A percentile compares a stretch with the other conserved stretches of the same genome.
Evolutionary conservation across 2,888 invertebrate genomes (phyloP).

Genomic region (Drosophila neonasuta): DNA sequence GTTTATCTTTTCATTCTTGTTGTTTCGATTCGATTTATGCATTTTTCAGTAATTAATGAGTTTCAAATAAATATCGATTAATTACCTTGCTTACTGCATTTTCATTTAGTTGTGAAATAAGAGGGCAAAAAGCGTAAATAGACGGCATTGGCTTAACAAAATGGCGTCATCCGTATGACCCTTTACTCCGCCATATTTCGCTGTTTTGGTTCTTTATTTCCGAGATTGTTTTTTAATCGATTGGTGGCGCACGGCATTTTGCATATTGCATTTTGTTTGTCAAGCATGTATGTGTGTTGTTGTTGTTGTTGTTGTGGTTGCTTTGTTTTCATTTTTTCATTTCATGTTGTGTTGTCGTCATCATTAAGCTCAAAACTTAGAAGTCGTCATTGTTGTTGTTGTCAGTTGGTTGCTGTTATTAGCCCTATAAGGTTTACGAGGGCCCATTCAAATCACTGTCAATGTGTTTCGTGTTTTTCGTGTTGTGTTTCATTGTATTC

Average conservation of each 20-base stretch:
- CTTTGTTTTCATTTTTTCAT: conserved; percentile 31
- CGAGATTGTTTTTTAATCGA: conserved; percentile 11
- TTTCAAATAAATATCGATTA: conserved; percentile 66
- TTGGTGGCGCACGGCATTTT: conserved; percentile 51
- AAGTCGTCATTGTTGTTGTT: conserved; percentile 40
- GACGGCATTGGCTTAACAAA: conserved; percentile 75
- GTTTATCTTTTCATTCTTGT: neutral
- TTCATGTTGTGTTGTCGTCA: conserved; percentile 37
- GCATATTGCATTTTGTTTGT: conserved; percentile 60
- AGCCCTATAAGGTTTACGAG: conserved; percentile 44
- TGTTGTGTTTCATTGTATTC: conserved; percentile 7
- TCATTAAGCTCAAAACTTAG: conserved; percentile 50
- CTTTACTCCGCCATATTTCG: conserved; percentile 75
- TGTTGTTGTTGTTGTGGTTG: conserved; percentile 14
- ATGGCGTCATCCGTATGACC: conserved; percentile 72
- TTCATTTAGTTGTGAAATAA: conserved; percentile 32
- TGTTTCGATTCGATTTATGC: conserved; percentile 25
- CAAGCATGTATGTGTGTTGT: conserved; percentile 24
- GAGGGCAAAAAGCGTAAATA: conserved; percentile 58
- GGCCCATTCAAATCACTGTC: conserved; percentile 31
- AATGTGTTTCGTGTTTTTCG: conserved; percentile 23
- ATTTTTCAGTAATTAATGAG: conserved; percentile 65
- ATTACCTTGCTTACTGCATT: conserved; percentile 61
- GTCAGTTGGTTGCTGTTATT: conserved; percentile 38
- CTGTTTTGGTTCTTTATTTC: conserved; percentile 45